Conservation (phyloP, 2,888 invertebrate genomes). For the Horisme vitalbata region DNA sequence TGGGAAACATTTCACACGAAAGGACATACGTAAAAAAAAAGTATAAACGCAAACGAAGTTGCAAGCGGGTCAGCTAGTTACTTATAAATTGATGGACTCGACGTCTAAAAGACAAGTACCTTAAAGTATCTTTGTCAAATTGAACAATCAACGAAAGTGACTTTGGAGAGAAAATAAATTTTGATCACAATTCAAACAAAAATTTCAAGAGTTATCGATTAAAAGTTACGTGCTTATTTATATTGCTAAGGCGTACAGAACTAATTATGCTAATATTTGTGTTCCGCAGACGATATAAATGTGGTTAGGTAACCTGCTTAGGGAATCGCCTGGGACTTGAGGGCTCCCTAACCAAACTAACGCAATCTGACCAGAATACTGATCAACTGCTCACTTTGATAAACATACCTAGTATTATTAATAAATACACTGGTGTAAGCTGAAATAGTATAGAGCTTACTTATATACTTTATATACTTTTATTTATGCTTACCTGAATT, state of each 20-base stretch:
- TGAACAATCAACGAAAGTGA: conserved; percentile 9
- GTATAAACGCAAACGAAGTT: too few species aligned
- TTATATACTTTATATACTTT: too few species aligned
- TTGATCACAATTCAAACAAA: too few species aligned
- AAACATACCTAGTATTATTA: too few species aligned
- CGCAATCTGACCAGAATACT: conserved; percentile 67
- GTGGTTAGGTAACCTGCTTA: conserved; percentile 76
- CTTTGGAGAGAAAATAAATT: conserved; percentile 5
- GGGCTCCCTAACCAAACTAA: conserved; percentile 69
- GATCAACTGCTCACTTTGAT: conserved; percentile 54
- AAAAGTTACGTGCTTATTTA: conserved; percentile 49
- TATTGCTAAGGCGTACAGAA: conserved; percentile 56
- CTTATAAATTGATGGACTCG: conserved; percentile 19
- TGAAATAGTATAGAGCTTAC: too few species aligned
- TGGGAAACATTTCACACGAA: too few species aligned
- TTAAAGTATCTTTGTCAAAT: conserved; percentile 6
- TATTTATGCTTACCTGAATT: too few species aligned
- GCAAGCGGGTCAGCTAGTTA: too few species aligned
- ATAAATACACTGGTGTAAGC: too few species aligned
- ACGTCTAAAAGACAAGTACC: conserved; percentile 11
- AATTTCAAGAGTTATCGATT: too few species aligned
- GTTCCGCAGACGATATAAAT: conserved; percentile 69
- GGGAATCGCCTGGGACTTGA: conserved; percentile 70
- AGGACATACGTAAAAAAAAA: too few species aligned
- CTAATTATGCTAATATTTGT: conserved; percentile 77